phyloP scores from a whole-genome alignment of 92 coral and sea anemone genomes.

The Virgularia gustaviana region DNA sequence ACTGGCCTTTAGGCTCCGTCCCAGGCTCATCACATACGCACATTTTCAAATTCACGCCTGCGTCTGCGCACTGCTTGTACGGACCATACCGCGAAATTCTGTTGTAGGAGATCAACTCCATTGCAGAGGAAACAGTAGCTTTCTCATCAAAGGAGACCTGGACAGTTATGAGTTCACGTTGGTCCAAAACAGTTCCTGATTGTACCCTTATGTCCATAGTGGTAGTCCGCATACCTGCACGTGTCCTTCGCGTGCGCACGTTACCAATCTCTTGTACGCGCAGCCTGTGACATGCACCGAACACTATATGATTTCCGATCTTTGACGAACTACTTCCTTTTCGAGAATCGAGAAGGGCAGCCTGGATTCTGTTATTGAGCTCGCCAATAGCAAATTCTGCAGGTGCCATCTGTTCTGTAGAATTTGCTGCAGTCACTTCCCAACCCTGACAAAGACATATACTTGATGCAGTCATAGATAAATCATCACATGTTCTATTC shows the following conservation, averaged over 20 bases:
- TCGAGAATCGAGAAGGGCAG: slow-evolving; percentile 6
- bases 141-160: too few relatives aligned
- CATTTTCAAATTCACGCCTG: slow-evolving; percentile 45
- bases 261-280: slow-evolving; percentile 49
- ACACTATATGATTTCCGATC: not conserved
- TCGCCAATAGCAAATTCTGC: slow-evolving; percentile 89
- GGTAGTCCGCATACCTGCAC: slow-evolving; percentile 49
- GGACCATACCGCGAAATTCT: slow-evolving; percentile 61
- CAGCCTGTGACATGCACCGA: slow-evolving; percentile 57
- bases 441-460: slow-evolving; percentile 80
- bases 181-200: slow-evolving; percentile 64
- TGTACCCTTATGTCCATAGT: slow-evolving; percentile 57
- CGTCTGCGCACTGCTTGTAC: slow-evolving; percentile 61
- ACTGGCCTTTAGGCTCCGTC: too few relatives aligned
- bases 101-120: slow-evolving; percentile 54
- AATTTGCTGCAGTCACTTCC: slow-evolving; percentile 59
- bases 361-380: slow-evolving; percentile 63
- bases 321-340: not conserved
- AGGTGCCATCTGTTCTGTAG: slow-evolving; percentile 50
- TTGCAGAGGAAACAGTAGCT: too few relatives aligned
- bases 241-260: slow-evolving; percentile 59
- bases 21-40: slow-evolving; percentile 58
- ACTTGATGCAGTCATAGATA: slow-evolving; percentile 65
- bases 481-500: slow-evolving; percentile 64
- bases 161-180: slow-evolving; percentile 63